These are phyloP conservation scores for Rhingia campestris DNA, from an alignment of 2,888 invertebrate genomes.

Conservation along the genomic window DNA sequence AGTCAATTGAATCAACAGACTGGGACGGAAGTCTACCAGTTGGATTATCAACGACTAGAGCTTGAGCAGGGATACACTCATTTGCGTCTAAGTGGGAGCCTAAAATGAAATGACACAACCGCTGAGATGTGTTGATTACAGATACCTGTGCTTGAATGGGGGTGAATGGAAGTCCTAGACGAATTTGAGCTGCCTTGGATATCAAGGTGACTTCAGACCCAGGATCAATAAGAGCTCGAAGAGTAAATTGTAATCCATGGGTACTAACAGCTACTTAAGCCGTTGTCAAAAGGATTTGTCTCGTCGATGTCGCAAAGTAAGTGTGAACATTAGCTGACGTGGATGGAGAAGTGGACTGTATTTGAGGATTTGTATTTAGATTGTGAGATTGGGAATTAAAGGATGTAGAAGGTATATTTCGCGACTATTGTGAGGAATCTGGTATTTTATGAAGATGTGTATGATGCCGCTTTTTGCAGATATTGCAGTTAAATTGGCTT, in stretches of 20 bases:
- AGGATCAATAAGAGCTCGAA: slow-evolving; percentile 12
- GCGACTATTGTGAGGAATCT: too few relatives aligned
- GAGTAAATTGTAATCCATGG: slow-evolving; percentile 3
- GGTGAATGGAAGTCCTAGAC: slow-evolving; percentile 6
- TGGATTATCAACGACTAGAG: slow-evolving; percentile 24
- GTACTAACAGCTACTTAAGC: slow-evolving; percentile 4
- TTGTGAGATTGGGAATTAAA: too few relatives aligned
- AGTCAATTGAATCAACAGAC: background rate
- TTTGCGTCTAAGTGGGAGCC: background rate
- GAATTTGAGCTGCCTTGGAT: too few relatives aligned
- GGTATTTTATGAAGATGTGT: too few relatives aligned
- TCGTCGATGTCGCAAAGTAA: background rate
- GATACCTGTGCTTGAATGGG: slow-evolving; percentile 6
- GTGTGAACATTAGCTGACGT: background rate
- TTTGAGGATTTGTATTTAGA: slow-evolving; percentile 2
- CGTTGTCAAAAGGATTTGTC: slow-evolving; percentile 3
- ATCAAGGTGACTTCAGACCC: too few relatives aligned
- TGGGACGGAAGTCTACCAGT: slow-evolving; percentile 27
- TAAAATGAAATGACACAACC: slow-evolving; percentile 10
- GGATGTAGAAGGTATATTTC: too few relatives aligned
- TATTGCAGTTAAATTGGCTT: too few relatives aligned
- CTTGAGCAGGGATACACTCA: background rate
- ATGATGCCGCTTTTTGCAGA: too few relatives aligned
- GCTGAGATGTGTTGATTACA: slow-evolving; percentile 1
- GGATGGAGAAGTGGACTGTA: slow-evolving; percentile 10